Evolutionary conservation across 2,888 invertebrate genomes (phyloP).

Genomic region (Endomychus coccineus): DNA sequence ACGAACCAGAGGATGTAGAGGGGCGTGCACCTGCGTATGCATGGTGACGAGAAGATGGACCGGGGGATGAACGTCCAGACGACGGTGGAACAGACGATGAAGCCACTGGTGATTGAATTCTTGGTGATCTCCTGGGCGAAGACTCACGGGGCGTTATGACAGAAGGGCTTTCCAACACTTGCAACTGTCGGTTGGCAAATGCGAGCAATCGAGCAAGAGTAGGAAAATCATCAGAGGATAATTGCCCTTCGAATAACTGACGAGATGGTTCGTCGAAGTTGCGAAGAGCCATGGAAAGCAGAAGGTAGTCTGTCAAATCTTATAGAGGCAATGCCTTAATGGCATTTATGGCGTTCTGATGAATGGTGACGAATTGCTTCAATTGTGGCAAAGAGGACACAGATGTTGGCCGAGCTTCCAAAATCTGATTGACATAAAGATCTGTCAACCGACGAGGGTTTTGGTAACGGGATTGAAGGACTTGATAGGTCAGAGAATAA

Average conservation of each 20-base stretch:
- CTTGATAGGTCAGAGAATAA: not conserved
- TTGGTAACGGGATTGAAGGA: constrained; percentile 1
- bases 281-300: not conserved
- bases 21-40: no score
- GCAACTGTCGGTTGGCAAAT: not conserved
- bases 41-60: not conserved
- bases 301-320: not conserved
- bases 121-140: no score
- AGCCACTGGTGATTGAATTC: no score
- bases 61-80: no score
- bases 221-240: constrained; percentile 1
- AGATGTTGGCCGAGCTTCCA: no score
- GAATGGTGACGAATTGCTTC: not conserved
- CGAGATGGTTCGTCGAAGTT: not conserved
- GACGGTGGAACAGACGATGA: no score
- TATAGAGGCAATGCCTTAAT: not conserved
- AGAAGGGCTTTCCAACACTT: no score
- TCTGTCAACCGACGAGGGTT: constrained; percentile 1
- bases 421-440: no score
- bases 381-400: not conserved
- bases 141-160: no score
- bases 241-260: constrained; percentile 1
- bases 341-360: not conserved
- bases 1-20: no score
- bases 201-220: not conserved